Evolutionary conservation across 2,113 vertebrate genomes (phyloP).

Genomic region (Sphaerodactylus townsendi): DNA sequence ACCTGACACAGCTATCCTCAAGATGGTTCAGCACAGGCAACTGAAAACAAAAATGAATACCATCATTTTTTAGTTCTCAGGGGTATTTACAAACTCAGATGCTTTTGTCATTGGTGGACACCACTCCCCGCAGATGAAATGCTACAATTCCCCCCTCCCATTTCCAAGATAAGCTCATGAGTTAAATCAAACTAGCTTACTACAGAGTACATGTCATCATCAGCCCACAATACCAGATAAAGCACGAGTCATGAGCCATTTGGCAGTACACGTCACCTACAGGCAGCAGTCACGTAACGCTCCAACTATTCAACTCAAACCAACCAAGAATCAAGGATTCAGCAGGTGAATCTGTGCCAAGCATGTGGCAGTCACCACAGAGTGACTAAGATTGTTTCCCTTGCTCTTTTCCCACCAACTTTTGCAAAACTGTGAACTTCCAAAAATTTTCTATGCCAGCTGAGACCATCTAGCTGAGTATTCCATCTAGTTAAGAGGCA

Average conservation of each 20-base stretch:
- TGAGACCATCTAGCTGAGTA: background rate
- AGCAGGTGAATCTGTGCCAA: background rate
- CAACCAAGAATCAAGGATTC: background rate
- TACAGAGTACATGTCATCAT: background rate
- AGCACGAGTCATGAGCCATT: background rate
- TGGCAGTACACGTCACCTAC: background rate
- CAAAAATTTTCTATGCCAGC: background rate
- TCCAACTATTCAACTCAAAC: background rate
- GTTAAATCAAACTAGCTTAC: constrained; percentile 21
- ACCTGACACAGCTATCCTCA: background rate
- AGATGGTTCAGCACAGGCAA: background rate
- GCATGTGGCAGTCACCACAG: background rate
- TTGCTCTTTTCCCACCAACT: background rate
- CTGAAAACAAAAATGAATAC: background rate
- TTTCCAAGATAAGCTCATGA: background rate
- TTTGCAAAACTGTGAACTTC: background rate
- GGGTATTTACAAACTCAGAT: background rate
- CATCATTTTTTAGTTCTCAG: background rate
- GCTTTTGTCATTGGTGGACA: background rate
- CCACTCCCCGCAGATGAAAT: constrained; percentile 21
- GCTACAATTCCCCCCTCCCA: too few relatives aligned
- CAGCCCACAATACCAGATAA: background rate
- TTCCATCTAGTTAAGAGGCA: background rate
- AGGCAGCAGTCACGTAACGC: background rate
- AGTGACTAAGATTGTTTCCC: background rate